phyloP scores from a whole-genome alignment of 2,113 vertebrate species.

The Baryphthengus martii region DNA sequence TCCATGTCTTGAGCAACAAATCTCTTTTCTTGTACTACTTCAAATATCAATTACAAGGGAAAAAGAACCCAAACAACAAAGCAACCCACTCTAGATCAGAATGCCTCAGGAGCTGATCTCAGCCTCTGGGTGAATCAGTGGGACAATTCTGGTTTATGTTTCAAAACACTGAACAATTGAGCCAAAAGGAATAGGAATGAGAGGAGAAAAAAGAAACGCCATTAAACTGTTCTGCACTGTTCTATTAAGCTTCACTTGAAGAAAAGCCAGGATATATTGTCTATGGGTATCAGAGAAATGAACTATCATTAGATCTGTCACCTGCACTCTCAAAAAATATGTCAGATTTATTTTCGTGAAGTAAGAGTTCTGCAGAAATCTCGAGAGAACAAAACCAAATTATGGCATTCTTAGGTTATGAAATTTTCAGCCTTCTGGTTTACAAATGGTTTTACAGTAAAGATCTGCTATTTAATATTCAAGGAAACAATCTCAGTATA shows the following conservation, averaged over 20 bases:
- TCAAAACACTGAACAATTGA: neutral
- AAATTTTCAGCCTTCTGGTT: slow-evolving; percentile 6
- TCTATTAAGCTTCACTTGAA: neutral
- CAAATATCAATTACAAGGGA: neutral
- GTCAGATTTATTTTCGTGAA: neutral
- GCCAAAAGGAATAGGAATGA: neutral
- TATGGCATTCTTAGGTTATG: neutral
- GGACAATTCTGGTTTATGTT: neutral
- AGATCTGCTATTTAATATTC: slow-evolving; percentile 11
- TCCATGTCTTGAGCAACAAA: neutral
- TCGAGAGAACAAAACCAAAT: neutral
- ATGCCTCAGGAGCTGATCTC: neutral
- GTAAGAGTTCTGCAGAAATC: neutral
- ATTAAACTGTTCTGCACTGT: neutral
- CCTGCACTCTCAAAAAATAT: neutral
- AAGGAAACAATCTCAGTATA: neutral
- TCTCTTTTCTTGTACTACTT: neutral
- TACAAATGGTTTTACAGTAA: neutral
- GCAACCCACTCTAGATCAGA: neutral
- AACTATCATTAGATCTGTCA: neutral
- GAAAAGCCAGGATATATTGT: neutral
- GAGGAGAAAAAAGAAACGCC: neutral
- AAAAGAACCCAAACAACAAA: neutral
- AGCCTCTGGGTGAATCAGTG: fast-evolving
- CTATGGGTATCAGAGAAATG: neutral